These are phyloP conservation scores for Leucoma salicis DNA, from an alignment of 2,888 invertebrate species.

Conservation along the genomic window DNA sequence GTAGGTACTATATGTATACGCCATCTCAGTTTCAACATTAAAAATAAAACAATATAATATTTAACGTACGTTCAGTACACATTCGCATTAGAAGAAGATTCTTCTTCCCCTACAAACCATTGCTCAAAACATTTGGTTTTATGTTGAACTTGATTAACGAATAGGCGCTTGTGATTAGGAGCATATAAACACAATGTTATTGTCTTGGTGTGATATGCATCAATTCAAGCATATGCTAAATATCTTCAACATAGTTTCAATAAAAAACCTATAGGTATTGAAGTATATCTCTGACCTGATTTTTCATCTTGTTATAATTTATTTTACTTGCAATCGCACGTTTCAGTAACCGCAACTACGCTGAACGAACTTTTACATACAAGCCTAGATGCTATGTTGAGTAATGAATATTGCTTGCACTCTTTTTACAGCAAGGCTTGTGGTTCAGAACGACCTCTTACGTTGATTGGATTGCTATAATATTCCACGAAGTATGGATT, in stretches of 20 bases:
- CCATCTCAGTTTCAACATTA: too few species aligned
- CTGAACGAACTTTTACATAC: constrained; percentile 14
- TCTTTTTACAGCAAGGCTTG: constrained; percentile 31
- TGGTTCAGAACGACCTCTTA: constrained; percentile 46
- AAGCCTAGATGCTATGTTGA: constrained; percentile 34
- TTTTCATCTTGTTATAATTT: constrained; percentile 13
- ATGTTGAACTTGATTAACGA: too few species aligned
- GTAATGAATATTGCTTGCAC: constrained; percentile 54
- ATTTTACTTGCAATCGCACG: constrained; percentile 22
- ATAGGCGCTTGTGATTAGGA: constrained; percentile 19
- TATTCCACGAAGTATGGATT: constrained; percentile 22
- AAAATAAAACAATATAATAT: too few species aligned
- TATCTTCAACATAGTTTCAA: constrained; percentile 7
- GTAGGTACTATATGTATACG: too few species aligned
- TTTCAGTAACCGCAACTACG: constrained; percentile 17
- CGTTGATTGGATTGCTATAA: constrained; percentile 45
- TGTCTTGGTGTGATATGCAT: constrained; percentile 15
- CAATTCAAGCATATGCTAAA: constrained; percentile 18
- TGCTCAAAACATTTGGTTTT: too few species aligned
- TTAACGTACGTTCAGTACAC: too few species aligned
- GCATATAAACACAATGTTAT: constrained; percentile 21
- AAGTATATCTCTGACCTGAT: constrained; percentile 16
- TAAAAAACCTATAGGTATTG: constrained; percentile 8
- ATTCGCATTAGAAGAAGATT: too few species aligned
- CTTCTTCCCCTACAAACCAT: too few species aligned